Conservation (phyloP, 2,888 invertebrate genomes). For the Scaptomyza flava region DNA sequence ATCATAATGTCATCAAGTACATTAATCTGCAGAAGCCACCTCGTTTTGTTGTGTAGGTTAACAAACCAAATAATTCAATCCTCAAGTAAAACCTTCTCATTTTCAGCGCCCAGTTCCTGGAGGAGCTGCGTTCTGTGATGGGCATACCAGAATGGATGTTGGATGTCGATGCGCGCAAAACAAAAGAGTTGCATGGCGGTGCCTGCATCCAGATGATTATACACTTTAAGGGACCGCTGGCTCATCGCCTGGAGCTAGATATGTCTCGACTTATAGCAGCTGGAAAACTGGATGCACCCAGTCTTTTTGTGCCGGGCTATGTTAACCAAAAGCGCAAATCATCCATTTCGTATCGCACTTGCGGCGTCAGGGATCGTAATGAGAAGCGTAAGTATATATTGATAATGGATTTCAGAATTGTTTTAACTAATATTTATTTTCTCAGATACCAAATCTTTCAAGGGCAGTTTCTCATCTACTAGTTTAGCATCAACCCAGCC, state of each 20-base stretch:
- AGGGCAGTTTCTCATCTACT: constrained; percentile 55
- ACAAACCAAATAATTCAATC: neutral
- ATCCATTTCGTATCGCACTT: constrained; percentile 90
- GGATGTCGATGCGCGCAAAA: constrained; percentile 92
- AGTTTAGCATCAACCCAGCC: constrained; percentile 51
- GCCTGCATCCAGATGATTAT: constrained; percentile 93
- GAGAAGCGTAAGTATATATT: constrained; percentile 86
- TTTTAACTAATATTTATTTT: neutral
- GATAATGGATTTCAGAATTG: too few species aligned
- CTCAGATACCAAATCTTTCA: constrained; percentile 68
- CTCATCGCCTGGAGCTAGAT: constrained; percentile 91
- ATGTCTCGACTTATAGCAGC: constrained; percentile 90
- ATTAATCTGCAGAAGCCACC: constrained; percentile 94
- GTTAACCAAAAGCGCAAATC: constrained; percentile 89
- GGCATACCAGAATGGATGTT: constrained; percentile 96
- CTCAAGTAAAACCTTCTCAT: neutral
- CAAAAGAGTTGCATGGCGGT: constrained; percentile 90
- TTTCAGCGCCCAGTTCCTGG: constrained; percentile 91
- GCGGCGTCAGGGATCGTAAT: constrained; percentile 90
- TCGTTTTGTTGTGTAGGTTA: constrained; percentile 92
- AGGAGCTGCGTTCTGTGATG: constrained; percentile 91
- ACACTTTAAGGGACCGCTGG: constrained; percentile 94
- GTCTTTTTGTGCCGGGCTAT: constrained; percentile 91
- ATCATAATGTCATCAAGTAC: constrained; percentile 95
- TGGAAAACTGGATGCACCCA: constrained; percentile 90